Conservation (phyloP, 2,113 vertebrate genomes). For the Zapus hudsonius region DNA sequence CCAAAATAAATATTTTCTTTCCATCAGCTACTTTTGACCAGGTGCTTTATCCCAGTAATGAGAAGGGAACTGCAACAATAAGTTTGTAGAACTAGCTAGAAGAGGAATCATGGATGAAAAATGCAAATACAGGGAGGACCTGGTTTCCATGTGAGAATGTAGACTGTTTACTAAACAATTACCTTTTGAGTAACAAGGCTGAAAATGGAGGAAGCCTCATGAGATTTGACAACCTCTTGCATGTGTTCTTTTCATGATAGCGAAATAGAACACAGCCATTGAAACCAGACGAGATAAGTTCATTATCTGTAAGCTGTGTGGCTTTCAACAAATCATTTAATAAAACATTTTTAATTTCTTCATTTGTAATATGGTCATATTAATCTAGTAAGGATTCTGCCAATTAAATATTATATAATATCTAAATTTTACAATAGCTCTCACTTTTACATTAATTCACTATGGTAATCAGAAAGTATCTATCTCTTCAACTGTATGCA, state of each 20-base stretch:
- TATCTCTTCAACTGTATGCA: constrained; percentile 1
- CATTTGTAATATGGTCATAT: constrained; percentile 48
- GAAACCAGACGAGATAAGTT: neutral
- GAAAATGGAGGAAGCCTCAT: neutral
- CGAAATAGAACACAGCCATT: constrained; percentile 4
- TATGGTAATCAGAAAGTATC: constrained; percentile 40
- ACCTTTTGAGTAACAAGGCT: neutral
- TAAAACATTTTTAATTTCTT: constrained; percentile 34
- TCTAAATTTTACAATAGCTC: constrained; percentile 29
- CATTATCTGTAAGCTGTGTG: neutral
- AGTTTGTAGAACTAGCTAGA: too few relatives aligned
- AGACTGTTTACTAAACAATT: neutral
- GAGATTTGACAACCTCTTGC: neutral
- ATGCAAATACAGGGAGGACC: neutral
- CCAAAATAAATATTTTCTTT: too few relatives aligned
- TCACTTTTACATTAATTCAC: constrained; percentile 26
- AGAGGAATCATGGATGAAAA: neutral
- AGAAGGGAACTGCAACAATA: too few relatives aligned
- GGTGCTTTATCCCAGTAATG: too few relatives aligned
- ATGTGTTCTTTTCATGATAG: neutral
- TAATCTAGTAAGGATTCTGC: constrained; percentile 35
- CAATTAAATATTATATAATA: constrained; percentile 53
- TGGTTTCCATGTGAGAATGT: neutral
- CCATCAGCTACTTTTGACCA: too few relatives aligned
- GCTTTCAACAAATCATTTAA: constrained; percentile 35